Evolutionary conservation across 53 echinoderm and acorn worm genomes (phyloP), one percentile per base, ranked within the genome.

Genomic region (Patiria pectinifera): DNA sequence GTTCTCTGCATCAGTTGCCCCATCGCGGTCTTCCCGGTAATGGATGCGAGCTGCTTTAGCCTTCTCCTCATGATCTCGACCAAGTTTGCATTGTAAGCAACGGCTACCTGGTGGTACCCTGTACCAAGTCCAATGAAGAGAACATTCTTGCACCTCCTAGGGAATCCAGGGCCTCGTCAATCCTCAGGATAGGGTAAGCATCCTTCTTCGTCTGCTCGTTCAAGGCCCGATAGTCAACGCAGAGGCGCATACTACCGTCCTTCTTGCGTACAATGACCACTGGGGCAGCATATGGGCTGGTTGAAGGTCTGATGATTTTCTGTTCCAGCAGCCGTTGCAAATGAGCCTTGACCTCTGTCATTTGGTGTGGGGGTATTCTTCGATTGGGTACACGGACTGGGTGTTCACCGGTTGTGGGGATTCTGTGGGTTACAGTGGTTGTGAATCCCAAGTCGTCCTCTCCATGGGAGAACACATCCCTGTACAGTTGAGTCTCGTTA

Each of bases 131-230:
- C 23, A 94, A 87, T 48, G 91, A 90, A 72, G 94, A 93, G 66
- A 94, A 95, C 35, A 86, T 91, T 9, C 45, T 86, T 19, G 95
- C 95, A 0, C 95, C 93, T 18, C 76, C 87, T 35, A 95, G 85
- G 86, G 95, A 93, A 26, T 96, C 95, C 46, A 95, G 77, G 26
- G 96, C 94, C 70, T 95, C 92, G 53, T 94, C 93, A 1, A 95
- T 93, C 10, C 95, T 62, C 14, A 89, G 94, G 7, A 96, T 83
- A 23, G 96, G 96, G 47, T 96, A 96, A 35, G 96, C 94, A 44
- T 96, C 96, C 46, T 83, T 83, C 53, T 86, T 91, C 4, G 96
- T 96, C 80, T 95, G 93, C 19, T 71, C 61, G 45, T 96, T 94
- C 12, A 94, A 82, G 2, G 83, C 76, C 19, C 95, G 63, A 21